Evolutionary conservation across 2,113 vertebrate species (phyloP), one percentile per base, ranked within the genome.

Genomic region (Istiophorus platypterus): DNA sequence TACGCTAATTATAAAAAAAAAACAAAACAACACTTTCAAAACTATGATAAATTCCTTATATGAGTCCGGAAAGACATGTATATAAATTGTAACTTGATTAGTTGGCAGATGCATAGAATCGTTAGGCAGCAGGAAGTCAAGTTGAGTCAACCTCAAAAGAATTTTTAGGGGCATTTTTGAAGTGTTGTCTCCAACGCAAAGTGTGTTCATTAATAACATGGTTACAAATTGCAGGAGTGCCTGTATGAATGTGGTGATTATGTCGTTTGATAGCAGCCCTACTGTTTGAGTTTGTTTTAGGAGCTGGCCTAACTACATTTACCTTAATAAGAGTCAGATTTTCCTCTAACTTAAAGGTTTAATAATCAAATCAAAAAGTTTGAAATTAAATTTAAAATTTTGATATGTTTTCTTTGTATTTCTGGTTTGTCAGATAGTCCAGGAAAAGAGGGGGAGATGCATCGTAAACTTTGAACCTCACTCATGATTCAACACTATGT

Each of bases 131-230:
- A 61, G 57, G 45, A 12, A 73, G 73, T 69, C 37, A 62, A 0
- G 39, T 69, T 77, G 82, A 89, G 62, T 76, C 84, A 83, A 31
- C 68, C 20, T 64, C n/a, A 80, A n/a, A n/a, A 85, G 66, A 86
- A 84, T 84, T 82, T 87, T 56, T 80, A 66, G 69, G 41, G 67
- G 80, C 75, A 65, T 67, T 74, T 78, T 54, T 85, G 78, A 87
- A 34, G 45, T 88, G 41, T 84, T 69, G 74, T 82, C 78, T 89
- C 81, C 69, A 71, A 62, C 56, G 12, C 70, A 79, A 78, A 39
- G n/a, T 62, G 31, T 80, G 83, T 22, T 77, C 54, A 31, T 78
- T 82, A 86, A 82, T 83, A 34, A 68, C 42, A 34, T 47, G 31
- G 57, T 70, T 26, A 52, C 26, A 58, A 65, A 24, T 9, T 9